Conservation (phyloP, 2,113 vertebrate genomes). For the Antechinus stuartii region DNA sequence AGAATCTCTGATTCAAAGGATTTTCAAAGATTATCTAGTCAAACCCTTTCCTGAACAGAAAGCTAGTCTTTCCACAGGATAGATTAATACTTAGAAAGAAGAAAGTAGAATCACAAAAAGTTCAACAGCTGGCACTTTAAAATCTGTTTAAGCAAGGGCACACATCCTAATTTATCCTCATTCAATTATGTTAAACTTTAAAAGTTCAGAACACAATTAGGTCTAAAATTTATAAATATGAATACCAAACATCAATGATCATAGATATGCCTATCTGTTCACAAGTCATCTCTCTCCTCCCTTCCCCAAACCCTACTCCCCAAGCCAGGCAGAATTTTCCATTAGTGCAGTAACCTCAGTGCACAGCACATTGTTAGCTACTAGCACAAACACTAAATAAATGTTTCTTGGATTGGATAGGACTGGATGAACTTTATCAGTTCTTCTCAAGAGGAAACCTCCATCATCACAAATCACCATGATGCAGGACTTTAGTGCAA, state of each 20-base stretch:
- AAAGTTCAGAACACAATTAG: neutral
- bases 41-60: neutral
- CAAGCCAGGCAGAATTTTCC: neutral
- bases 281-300: neutral
- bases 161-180: neutral
- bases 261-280: neutral
- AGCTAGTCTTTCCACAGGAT: neutral
- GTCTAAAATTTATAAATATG: neutral
- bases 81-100: neutral
- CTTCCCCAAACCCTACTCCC: neutral
- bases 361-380: neutral
- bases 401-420: neutral
- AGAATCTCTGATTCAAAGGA: neutral
- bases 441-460: neutral
- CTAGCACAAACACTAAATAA: neutral
- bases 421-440: neutral
- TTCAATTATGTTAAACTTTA: neutral
- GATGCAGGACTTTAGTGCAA: neutral
- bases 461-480: neutral
- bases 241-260: neutral
- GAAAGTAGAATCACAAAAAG: neutral
- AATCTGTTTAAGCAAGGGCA: neutral
- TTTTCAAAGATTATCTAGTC: neutral
- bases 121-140: neutral
- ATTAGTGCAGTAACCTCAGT: neutral